phyloP scores from a whole-genome alignment of 2,888 invertebrate species.

The Chrysolina oricalcia region DNA sequence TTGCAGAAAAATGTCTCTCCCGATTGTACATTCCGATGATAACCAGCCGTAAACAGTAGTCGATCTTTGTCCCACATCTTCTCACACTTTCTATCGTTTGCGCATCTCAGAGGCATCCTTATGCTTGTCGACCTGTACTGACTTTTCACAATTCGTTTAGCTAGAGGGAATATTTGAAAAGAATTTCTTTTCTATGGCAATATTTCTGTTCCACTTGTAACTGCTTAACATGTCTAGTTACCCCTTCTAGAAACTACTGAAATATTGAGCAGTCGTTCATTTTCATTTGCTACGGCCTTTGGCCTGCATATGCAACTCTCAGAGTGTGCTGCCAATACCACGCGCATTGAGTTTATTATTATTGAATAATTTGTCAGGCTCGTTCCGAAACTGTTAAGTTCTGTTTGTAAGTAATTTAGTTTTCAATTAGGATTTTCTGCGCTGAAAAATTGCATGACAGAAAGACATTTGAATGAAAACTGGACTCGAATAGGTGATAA shows the following conservation, averaged over 20 bases:
- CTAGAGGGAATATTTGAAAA: too few relatives aligned
- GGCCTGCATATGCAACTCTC: background rate
- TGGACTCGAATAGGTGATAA: too few relatives aligned
- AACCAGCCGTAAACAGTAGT: too few relatives aligned
- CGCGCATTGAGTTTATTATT: constrained; percentile 4
- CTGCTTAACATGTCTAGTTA: background rate
- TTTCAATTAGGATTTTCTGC: constrained; percentile 20
- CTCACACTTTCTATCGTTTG: too few relatives aligned
- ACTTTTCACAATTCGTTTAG: too few relatives aligned
- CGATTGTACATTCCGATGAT: too few relatives aligned
- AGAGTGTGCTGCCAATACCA: constrained; percentile 6
- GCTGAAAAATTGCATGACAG: background rate
- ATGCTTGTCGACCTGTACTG: too few relatives aligned
- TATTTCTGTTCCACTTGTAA: too few relatives aligned
- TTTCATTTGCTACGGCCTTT: constrained; percentile 6
- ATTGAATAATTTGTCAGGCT: constrained; percentile 24
- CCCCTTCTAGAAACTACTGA: background rate
- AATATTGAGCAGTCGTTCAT: background rate
- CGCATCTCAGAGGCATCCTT: too few relatives aligned
- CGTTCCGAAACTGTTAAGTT: constrained; percentile 1
- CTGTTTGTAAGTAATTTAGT: constrained; percentile 19
- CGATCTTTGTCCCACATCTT: too few relatives aligned
- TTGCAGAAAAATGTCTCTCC: too few relatives aligned
- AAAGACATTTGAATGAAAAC: background rate
- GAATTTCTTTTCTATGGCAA: too few relatives aligned